These are phyloP conservation scores for Pycnomerus fuliginosus DNA, from an alignment of 2,888 invertebrate genomes.

Conservation along the genomic window DNA sequence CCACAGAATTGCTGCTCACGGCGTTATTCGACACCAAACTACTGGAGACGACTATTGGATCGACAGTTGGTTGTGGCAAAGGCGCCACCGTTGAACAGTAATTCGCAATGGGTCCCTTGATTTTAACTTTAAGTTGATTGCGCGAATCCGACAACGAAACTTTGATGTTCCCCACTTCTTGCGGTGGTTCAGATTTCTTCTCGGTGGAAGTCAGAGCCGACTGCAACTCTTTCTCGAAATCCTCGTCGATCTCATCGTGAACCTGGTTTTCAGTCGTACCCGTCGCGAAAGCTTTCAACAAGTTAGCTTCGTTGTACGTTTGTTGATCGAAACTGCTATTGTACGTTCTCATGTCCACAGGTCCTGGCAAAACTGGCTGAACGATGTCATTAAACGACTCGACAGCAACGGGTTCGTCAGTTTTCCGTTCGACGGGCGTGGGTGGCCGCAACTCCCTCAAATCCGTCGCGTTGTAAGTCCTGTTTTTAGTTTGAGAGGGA, in stretches of 20 bases:
- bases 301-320: conserved; percentile 61
- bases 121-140: conserved; percentile 86
- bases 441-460: conserved; percentile 55
- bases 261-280: conserved; percentile 70
- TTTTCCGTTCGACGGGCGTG: conserved; percentile 52
- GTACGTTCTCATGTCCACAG: conserved; percentile 88
- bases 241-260: conserved; percentile 72
- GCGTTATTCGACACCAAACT: conserved; percentile 51
- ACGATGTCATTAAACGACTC: conserved; percentile 61
- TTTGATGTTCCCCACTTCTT: conserved; percentile 60
- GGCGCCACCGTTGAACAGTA: conserved; percentile 64
- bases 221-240: conserved; percentile 74
- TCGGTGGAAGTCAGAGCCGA: conserved; percentile 63
- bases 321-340: conserved; percentile 63
- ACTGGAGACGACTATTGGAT: too few species aligned
- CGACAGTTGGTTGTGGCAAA: conserved; percentile 58
- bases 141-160: conserved; percentile 77
- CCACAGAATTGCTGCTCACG: conserved; percentile 48
- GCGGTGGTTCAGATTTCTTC: conserved; percentile 53
- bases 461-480: conserved; percentile 50
- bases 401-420: conserved; percentile 30
- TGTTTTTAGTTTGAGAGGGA: conserved; percentile 52
- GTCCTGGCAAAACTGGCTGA: conserved; percentile 76
- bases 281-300: conserved; percentile 67
- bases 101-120: conserved; percentile 85